These are phyloP conservation scores for Calephelis virginiensis DNA, from an alignment of 1,140 invertebrate species.

Conservation along the genomic window DNA sequence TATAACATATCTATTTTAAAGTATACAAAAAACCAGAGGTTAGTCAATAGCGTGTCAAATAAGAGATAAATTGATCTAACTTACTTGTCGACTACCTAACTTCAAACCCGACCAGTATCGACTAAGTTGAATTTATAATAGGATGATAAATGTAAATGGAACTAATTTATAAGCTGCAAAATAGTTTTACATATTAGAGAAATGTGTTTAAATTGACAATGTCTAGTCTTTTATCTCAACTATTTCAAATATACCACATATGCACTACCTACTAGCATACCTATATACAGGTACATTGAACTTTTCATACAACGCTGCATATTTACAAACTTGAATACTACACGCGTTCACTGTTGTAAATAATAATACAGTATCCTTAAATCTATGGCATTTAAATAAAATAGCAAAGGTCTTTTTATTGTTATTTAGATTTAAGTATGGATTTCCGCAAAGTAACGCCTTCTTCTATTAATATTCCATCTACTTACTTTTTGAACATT, in stretches of 20 bases:
- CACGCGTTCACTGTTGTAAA: no score
- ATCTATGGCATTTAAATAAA: no score
- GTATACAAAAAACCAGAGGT: no score
- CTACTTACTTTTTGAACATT: no score
- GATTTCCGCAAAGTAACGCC: no score
- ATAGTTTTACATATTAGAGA: slow-evolving; percentile 14
- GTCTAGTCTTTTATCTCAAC: no score
- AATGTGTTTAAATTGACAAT: background rate
- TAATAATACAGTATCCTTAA: no score
- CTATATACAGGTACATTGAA: background rate
- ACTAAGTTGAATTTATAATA: slow-evolving; percentile 12
- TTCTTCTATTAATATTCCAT: no score
- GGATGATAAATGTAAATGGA: slow-evolving; percentile 6
- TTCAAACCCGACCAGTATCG: slow-evolving; percentile 9
- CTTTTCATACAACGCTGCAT: no score
- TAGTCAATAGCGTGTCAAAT: background rate
- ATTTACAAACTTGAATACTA: no score
- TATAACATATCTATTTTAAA: background rate
- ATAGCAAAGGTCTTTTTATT: no score
- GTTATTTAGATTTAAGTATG: no score
- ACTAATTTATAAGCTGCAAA: slow-evolving; percentile 17
- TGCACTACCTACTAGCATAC: background rate
- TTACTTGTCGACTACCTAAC: slow-evolving; percentile 4
- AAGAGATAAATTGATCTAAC: slow-evolving; percentile 19
- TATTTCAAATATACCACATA: background rate